phyloP scores from a whole-genome alignment of 2,113 vertebrate species.

The Puma concolor region DNA sequence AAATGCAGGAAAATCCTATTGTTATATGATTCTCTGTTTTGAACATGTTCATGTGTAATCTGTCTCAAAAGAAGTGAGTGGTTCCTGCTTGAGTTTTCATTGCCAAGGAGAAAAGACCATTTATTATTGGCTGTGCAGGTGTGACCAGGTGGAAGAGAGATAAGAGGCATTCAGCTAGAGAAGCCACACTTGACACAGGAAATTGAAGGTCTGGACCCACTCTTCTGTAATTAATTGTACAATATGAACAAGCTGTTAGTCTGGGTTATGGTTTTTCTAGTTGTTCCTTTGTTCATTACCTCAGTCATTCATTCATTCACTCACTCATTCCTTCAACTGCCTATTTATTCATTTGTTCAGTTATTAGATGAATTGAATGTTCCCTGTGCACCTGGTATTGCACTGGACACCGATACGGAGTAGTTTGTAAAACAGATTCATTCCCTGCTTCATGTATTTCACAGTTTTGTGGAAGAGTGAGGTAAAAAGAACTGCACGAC shows the following conservation, averaged over 20 bases:
- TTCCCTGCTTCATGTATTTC: neutral
- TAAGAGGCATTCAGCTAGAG: neutral
- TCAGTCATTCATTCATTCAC: neutral
- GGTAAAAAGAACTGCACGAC: neutral
- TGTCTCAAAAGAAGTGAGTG: neutral
- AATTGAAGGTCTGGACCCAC: neutral
- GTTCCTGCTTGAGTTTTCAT: neutral
- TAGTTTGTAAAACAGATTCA: neutral
- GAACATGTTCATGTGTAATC: neutral
- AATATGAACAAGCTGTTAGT: neutral
- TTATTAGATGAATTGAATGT: neutral
- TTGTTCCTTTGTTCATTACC: neutral
- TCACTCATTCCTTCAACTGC: neutral
- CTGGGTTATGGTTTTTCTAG: neutral
- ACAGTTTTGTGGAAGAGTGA: neutral
- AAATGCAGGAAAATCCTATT: neutral
- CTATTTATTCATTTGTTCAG: neutral
- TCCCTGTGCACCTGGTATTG: neutral
- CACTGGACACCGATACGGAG: neutral
- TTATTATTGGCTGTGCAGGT: neutral
- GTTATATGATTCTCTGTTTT: neutral
- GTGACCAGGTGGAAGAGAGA: neutral
- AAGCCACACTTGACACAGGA: neutral
- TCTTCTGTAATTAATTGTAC: neutral
- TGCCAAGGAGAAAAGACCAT: neutral